Evolutionary conservation across 2,113 vertebrate genomes (phyloP).

Genomic region (Bubo bubo): DNA sequence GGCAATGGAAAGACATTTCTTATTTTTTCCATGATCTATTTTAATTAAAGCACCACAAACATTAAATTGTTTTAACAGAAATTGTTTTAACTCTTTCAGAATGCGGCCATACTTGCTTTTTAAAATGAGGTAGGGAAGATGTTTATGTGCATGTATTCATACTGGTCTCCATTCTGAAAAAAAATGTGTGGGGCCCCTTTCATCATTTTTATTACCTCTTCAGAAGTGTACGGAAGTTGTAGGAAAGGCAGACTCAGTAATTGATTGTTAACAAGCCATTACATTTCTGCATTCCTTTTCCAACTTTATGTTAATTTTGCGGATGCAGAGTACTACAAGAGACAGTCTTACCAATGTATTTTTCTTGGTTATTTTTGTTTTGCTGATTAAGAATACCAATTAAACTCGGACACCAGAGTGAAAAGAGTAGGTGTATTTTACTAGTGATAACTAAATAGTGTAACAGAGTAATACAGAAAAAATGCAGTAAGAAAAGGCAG

Average conservation of each 20-base stretch:
- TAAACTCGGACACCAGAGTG: too few relatives aligned
- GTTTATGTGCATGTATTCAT: neutral
- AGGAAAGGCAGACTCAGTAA: neutral
- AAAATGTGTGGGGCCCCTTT: rapidly evolving
- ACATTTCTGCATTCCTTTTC: neutral
- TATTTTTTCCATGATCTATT: neutral
- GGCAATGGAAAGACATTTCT: neutral
- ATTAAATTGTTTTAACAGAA: neutral
- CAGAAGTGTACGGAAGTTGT: neutral
- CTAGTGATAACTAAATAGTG: too few relatives aligned
- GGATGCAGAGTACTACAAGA: neutral
- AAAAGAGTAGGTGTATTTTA: too few relatives aligned
- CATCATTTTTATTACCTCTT: neutral
- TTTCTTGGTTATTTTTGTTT: too few relatives aligned
- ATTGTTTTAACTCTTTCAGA: neutral
- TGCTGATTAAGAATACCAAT: too few relatives aligned
- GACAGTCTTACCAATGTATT: neutral
- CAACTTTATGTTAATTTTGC: neutral
- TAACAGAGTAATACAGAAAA: too few relatives aligned
- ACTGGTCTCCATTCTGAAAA: neutral
- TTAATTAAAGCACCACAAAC: neutral
- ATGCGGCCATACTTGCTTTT: neutral
- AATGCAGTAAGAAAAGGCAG: too few relatives aligned
- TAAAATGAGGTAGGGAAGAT: neutral
- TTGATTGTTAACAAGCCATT: neutral